Evolutionary conservation across 2,797 vertebrate species (phyloP), one percentile per base, ranked within the genome.

Genomic region (Hafferia zeledoni): DNA sequence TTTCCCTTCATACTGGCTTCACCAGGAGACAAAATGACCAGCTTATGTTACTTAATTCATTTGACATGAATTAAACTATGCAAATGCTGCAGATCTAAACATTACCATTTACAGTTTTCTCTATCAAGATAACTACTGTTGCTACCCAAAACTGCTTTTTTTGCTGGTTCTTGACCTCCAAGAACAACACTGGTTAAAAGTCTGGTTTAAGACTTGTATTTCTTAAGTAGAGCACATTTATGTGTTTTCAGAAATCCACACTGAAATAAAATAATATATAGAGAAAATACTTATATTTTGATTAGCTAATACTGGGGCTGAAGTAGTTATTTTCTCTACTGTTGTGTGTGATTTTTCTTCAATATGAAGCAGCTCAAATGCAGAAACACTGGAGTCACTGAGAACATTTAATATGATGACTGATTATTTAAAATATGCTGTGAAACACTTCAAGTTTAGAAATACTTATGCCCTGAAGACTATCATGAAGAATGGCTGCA

Each of bases 391-490:
- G 83, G 86, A 97, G 93, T 91, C 78, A 94, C 71, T 89, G 75
- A 93, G 87, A 97, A 95, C 94, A 94, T 95, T 94, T 94, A 82
- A 94, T 93, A 94, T 56, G 91, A 97, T 98, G 98, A 98, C 96
- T 93, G 97, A 97, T 97, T 96, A 95, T 89, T 95, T 93, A 89
- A 98, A 98, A 94, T 97, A 98, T 97, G 96, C 96, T 91, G 94
- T 90, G 93, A 98, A 98, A 98, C 96, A 97, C 98, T 98, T 97
- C 65, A 94, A 80, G 93, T 97, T 98, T 98, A 97, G 96, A 95
- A 97, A 98, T 92, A 87, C 72, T 77, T 93, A 95, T 97, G 95
- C 98, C 98, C 98, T 94, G 93, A 98, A 98, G 98, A 96, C 98
- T 98, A 96, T 96, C 92, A 89, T 96, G 97, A 97, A 96, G 92